Evolutionary conservation across 2,113 vertebrate genomes (phyloP).

Genomic region (Poeciliopsis prolifica): DNA sequence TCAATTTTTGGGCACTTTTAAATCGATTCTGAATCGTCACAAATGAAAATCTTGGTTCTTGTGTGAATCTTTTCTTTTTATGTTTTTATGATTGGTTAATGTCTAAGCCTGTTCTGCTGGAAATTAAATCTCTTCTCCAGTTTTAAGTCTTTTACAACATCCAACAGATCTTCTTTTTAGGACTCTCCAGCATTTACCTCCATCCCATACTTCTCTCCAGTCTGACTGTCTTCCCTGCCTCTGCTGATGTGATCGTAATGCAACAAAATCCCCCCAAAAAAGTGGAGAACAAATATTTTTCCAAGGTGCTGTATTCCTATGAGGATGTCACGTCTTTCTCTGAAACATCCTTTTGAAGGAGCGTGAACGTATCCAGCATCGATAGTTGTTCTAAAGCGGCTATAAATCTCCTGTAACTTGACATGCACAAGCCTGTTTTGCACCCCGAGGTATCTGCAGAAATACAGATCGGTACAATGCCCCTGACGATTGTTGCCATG

Average conservation of each 20-base stretch:
- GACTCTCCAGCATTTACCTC: too few relatives aligned
- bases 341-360: constrained; percentile 14
- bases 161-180: too few relatives aligned
- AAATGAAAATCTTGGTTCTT: too few relatives aligned
- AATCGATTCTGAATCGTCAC: too few relatives aligned
- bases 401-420: constrained; percentile 42
- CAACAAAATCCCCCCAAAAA: not conserved
- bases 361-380: constrained; percentile 31
- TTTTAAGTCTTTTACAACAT: too few relatives aligned
- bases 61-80: too few relatives aligned
- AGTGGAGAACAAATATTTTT: not conserved
- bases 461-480: constrained; percentile 46
- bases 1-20: too few relatives aligned
- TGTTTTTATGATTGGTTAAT: too few relatives aligned
- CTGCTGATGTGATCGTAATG: not conserved
- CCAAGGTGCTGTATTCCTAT: not conserved
- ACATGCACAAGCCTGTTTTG: constrained; percentile 22
- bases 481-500: constrained; percentile 18
- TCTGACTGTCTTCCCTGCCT: too few relatives aligned
- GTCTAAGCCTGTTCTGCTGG: too few relatives aligned
- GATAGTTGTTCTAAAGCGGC: constrained; percentile 2
- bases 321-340: not conserved
- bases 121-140: too few relatives aligned
- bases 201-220: too few relatives aligned
- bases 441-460: constrained; percentile 50